Evolutionary conservation across 2,113 vertebrate genomes (phyloP), one percentile per base, ranked within the genome.

Genomic region (Nibea albiflora): DNA sequence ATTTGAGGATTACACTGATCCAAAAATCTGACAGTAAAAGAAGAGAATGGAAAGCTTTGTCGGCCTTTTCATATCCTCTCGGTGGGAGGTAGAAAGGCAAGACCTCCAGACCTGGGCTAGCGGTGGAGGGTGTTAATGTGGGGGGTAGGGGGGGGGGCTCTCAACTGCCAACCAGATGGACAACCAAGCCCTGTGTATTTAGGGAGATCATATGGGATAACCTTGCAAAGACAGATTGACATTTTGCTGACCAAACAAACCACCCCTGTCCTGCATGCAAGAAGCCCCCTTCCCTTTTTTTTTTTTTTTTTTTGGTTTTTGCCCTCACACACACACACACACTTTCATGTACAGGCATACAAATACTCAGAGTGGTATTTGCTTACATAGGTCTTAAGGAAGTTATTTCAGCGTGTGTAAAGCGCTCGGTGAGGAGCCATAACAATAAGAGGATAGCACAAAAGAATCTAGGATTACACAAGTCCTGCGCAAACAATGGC

Each of bases 221-320:
- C 91, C 90, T 91, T 76, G 85, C 78, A 88, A 85, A 90, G 88
- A 91, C 92, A 90, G 91, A 92, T 93, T 92, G 92, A 86, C 89
- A 92, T 93, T 94, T 92, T 92, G 93, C 92, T 93, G 92, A 93
- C 91, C 90, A 92, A 90, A 92, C 90, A 93, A 90, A 90, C 87
- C 78, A 85, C 85, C 88, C 80, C 73, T 76, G 86, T 90, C 83
- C 67, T 5, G 65, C 83, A 85, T 66, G 65, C 88, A 87, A 84
- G 73, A 22, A 47, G 53, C 44, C 75, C 83, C 80, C 86, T 69
- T 72, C 68, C 39, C 68, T 9, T 39, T 39, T 39, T 39, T 62
- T 35, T 26, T 1, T 26, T 26, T 31, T 70, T 52, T 75, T 39
- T 62, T 35, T 26, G 24, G 1, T 26, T 31, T 70, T 52, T 75